Percentiles rank a stretch among this genome's conserved stretches.
Evolutionary conservation across 2,113 vertebrate species (phyloP).

Genomic region (Protobothrops flavoviridis): DNA sequence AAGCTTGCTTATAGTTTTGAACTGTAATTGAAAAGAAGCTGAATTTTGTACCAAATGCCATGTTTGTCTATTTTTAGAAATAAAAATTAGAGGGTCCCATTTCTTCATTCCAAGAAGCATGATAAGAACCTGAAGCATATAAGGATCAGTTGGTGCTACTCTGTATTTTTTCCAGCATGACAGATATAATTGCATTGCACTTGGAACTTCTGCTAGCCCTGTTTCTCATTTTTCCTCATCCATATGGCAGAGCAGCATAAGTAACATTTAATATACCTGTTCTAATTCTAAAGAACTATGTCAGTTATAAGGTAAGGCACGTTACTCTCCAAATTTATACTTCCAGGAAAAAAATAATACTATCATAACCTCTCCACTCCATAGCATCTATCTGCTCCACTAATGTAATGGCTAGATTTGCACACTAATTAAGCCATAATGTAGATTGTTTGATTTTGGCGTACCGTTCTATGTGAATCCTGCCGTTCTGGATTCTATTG

Average conservation of each 20-base stretch:
- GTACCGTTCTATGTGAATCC: background rate
- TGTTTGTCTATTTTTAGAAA: background rate
- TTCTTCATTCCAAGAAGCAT: background rate
- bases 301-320: background rate
- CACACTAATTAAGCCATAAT: background rate
- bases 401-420: background rate
- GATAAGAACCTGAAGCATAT: background rate
- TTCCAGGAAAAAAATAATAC: background rate
- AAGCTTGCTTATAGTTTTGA: background rate
- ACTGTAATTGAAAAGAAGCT: background rate
- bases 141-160: background rate
- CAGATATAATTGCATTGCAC: background rate
- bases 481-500: background rate
- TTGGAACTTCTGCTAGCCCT: background rate
- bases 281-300: background rate
- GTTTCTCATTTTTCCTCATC: background rate
- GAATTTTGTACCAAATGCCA: background rate
- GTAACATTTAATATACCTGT: background rate
- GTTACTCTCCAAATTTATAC: background rate
- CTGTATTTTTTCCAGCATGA: background rate
- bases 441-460: background rate
- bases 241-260: background rate
- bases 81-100: background rate
- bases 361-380: no score
- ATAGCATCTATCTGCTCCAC: background rate